A percentile compares a stretch with the other conserved stretches of the same genome.
Evolutionary conservation across 2,888 invertebrate genomes (phyloP).

Genomic region (Leucophenga montana): DNA sequence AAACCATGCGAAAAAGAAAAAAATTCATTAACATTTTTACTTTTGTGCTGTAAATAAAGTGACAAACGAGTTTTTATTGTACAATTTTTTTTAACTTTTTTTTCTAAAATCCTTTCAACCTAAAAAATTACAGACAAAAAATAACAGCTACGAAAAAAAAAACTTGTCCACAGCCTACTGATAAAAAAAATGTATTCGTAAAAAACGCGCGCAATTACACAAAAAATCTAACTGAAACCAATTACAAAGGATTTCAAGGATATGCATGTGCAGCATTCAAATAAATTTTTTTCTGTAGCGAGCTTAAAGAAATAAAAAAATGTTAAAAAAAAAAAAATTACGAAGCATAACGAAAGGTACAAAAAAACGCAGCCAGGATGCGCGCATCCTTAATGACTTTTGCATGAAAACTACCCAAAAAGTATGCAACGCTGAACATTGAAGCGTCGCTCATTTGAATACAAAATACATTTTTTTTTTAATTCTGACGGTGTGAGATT

Average conservation of each 20-base stretch:
- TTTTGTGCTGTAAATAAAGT: conserved; percentile 21
- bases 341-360: conserved; percentile 39
- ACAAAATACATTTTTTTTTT: conserved; percentile 30
- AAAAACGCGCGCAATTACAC: conserved; percentile 44
- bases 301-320: conserved; percentile 43
- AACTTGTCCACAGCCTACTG: conserved; percentile 58
- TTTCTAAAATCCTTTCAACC: neutral
- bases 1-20: conserved; percentile 55
- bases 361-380: conserved; percentile 47
- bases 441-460: conserved; percentile 60
- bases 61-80: conserved; percentile 35
- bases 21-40: conserved; percentile 58
- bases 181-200: conserved; percentile 34
- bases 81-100: conserved; percentile 11
- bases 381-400: conserved; percentile 49
- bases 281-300: conserved; percentile 19
- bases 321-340: conserved; percentile 50
- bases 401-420: conserved; percentile 47
- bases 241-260: conserved; percentile 57
- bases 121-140: neutral
- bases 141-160: conserved; percentile 33
- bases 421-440: conserved; percentile 53
- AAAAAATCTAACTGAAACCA: conserved; percentile 40
- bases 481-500: conserved; percentile 55
- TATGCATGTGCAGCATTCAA: conserved; percentile 40